A percentile compares a stretch with the other conserved stretches of the same genome.
These are phyloP conservation scores for Centropristis striata DNA, from an alignment of 2,113 vertebrate species.

Conservation along the genomic window DNA sequence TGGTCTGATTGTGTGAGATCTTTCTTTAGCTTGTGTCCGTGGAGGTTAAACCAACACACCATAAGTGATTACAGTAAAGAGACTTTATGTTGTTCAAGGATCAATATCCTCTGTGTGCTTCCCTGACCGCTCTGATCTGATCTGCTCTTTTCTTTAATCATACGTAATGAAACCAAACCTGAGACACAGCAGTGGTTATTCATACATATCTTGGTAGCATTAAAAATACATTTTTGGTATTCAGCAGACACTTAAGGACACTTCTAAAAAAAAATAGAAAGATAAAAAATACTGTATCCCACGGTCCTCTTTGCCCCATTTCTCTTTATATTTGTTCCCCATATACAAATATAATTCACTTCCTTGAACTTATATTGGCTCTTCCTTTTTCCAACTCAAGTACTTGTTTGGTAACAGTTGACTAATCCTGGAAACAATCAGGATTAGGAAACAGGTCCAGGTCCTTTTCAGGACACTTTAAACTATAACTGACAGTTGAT, in stretches of 20 bases:
- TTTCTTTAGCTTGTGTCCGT: neutral
- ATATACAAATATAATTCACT: constrained; percentile 40
- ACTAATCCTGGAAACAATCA: constrained; percentile 6
- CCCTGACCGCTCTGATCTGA: constrained; percentile 11
- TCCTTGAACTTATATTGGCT: constrained; percentile 27
- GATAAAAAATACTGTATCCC: neutral
- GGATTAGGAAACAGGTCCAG: neutral
- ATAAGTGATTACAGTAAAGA: constrained; percentile 17
- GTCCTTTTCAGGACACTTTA: neutral
- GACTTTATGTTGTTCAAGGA: constrained; percentile 27
- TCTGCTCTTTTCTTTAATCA: neutral
- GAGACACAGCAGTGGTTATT: neutral
- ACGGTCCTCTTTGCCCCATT: neutral
- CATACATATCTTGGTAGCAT: neutral
- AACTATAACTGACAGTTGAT: neutral
- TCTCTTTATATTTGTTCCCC: neutral
- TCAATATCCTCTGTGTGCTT: constrained; percentile 21
- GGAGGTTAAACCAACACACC: constrained; percentile 2
- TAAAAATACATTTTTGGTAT: constrained; percentile 5
- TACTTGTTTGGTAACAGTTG: constrained; percentile 25
- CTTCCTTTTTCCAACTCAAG: constrained; percentile 62
- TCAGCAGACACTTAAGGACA: neutral
- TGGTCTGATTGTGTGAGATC: neutral
- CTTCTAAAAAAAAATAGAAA: neutral
- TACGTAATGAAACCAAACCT: neutral